Conservation (phyloP, 2,113 vertebrate species). For the Pomatorhinus ruficollis region DNA sequence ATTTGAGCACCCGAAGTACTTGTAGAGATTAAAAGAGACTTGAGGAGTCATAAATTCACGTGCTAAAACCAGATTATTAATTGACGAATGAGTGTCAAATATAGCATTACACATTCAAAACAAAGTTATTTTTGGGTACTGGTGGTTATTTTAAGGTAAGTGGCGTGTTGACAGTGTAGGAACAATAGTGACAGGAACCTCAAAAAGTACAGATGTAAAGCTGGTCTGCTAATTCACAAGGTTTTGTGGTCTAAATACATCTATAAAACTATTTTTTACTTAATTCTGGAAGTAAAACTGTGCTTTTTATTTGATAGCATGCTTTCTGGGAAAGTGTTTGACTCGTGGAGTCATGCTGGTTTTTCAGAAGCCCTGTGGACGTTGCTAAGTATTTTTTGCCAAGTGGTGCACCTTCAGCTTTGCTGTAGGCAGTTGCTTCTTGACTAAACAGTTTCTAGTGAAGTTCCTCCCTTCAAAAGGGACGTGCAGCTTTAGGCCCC, state of each 20-base stretch:
- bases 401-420: background rate
- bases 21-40: background rate
- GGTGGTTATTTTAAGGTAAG: constrained; percentile 3
- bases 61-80: background rate
- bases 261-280: background rate
- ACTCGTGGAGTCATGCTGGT: background rate
- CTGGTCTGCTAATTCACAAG: background rate
- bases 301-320: background rate
- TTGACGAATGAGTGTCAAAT: background rate
- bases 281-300: background rate
- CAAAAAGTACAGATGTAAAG: background rate
- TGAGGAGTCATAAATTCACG: background rate
- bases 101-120: background rate
- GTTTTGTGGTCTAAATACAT: background rate
- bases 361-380: background rate
- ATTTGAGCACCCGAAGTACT: background rate
- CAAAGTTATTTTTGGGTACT: background rate
- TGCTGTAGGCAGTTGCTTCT: background rate
- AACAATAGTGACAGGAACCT: background rate
- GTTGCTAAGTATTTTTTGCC: background rate
- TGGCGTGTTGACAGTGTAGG: background rate
- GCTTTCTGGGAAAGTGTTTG: background rate
- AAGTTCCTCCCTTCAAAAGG: background rate
- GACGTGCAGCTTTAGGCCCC: background rate
- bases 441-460: background rate